Evolutionary conservation across 2,113 vertebrate genomes (phyloP).

Genomic region (Sclerurus mexicanus): DNA sequence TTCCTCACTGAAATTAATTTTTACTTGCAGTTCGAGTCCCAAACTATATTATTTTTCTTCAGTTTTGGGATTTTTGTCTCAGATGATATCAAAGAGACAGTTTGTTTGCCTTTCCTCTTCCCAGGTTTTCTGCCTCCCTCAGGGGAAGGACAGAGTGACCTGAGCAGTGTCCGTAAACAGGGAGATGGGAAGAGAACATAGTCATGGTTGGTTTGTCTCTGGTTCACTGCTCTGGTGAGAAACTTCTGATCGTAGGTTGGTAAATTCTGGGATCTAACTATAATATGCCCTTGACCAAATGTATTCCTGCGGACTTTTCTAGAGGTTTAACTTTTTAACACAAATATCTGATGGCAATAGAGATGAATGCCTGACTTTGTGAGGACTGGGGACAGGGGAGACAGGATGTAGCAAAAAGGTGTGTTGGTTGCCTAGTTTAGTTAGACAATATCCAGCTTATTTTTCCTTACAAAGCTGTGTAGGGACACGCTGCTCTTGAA

Average conservation of each 20-base stretch:
- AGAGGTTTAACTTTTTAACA: neutral
- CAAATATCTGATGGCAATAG: neutral
- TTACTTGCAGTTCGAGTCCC: neutral
- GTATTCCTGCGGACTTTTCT: conserved; percentile 5
- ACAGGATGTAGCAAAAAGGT: neutral
- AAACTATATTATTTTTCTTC: neutral
- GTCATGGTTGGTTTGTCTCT: neutral
- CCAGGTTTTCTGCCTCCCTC: neutral
- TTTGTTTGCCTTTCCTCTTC: neutral
- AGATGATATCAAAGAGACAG: neutral
- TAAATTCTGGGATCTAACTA: neutral
- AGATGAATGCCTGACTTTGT: neutral
- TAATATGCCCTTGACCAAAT: neutral
- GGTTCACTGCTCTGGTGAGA: neutral
- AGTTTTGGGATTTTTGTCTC: neutral
- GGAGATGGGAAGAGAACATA: neutral
- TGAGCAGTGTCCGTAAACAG: neutral
- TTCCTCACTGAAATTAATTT: neutral
- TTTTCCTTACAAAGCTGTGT: neutral
- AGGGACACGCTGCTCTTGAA: neutral
- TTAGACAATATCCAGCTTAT: neutral
- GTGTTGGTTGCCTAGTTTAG: neutral
- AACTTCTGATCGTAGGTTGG: neutral
- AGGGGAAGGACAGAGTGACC: neutral
- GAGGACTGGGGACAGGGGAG: neutral